Percentiles rank a stretch among this genome's conserved stretches.
Evolutionary conservation across 2,797 vertebrate species (phyloP).

Genomic region (Petrocephalus schoutedeni): DNA sequence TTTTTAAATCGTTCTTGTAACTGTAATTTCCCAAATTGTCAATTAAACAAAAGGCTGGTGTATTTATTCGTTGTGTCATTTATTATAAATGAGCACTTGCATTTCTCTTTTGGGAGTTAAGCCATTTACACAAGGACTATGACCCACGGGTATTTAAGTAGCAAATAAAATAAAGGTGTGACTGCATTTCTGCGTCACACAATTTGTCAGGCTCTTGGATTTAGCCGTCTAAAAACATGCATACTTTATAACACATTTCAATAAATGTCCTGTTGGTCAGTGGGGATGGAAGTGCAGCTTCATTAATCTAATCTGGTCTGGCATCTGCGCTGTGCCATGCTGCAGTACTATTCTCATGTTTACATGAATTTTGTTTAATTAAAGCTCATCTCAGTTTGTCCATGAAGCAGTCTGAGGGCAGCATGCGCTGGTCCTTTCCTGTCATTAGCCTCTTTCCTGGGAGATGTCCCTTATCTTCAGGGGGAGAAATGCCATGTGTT

Average conservation of each 20-base stretch:
- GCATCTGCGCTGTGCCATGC: not conserved
- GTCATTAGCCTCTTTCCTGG: not conserved
- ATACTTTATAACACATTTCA: not conserved
- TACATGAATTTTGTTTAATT: not conserved
- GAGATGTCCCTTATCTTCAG: not conserved
- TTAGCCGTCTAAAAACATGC: not conserved
- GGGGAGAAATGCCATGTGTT: not conserved
- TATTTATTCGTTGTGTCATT: constrained; percentile 30
- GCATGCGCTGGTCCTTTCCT: not conserved
- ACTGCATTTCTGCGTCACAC: not conserved
- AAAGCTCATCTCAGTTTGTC: not conserved
- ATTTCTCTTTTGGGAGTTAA: not conserved
- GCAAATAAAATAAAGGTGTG: not conserved
- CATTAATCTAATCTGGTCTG: not conserved
- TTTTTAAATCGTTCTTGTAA: constrained; percentile 40
- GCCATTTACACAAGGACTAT: not conserved
- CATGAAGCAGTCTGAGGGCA: not conserved
- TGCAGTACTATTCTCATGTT: not conserved
- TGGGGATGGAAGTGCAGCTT: not conserved
- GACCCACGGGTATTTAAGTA: not conserved
- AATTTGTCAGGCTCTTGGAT: not conserved
- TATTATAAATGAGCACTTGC: constrained; percentile 28
- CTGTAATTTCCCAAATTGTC: constrained; percentile 45
- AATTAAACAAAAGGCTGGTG: constrained; percentile 56
- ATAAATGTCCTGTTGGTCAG: not conserved